A percentile compares a stretch with the other conserved stretches of the same genome.
phyloP scores from a whole-genome alignment of 2,797 vertebrate species.

The Hemitrygon akajei region DNA sequence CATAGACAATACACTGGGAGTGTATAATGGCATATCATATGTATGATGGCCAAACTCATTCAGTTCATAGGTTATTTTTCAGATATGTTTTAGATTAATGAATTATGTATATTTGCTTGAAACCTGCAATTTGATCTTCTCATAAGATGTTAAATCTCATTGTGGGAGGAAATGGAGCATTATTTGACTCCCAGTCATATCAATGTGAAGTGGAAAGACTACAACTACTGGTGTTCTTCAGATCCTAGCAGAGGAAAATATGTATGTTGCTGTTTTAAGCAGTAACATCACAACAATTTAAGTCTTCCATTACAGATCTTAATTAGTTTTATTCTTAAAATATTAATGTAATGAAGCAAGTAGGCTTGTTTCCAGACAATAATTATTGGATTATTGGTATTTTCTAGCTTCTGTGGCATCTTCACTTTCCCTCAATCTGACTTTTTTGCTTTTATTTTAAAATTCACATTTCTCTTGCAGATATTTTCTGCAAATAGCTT shows the following conservation, averaged over 20 bases:
- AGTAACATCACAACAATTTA: background rate
- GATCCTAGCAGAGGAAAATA: background rate
- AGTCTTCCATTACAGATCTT: background rate
- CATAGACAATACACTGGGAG: slow-evolving; percentile 46
- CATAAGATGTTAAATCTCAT: no score
- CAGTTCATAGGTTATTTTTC: background rate
- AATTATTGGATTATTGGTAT: background rate
- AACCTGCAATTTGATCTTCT: background rate
- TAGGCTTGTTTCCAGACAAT: no score
- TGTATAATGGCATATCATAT: background rate
- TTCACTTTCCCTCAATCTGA: background rate
- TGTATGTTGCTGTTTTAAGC: background rate
- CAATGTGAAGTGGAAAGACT: background rate
- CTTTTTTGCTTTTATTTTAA: background rate
- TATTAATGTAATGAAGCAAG: no score
- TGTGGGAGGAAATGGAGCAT: background rate
- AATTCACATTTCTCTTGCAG: background rate
- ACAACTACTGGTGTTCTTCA: background rate
- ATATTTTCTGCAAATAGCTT: no score
- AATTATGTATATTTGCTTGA: background rate
- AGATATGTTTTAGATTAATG: background rate
- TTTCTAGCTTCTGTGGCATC: background rate
- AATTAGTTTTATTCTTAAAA: no score
- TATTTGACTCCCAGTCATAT: background rate
- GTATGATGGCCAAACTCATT: background rate